Evolutionary conservation across 2,113 vertebrate genomes (phyloP), one percentile per base, ranked within the genome.

Genomic region (Phalacrocorax aristotelis): DNA sequence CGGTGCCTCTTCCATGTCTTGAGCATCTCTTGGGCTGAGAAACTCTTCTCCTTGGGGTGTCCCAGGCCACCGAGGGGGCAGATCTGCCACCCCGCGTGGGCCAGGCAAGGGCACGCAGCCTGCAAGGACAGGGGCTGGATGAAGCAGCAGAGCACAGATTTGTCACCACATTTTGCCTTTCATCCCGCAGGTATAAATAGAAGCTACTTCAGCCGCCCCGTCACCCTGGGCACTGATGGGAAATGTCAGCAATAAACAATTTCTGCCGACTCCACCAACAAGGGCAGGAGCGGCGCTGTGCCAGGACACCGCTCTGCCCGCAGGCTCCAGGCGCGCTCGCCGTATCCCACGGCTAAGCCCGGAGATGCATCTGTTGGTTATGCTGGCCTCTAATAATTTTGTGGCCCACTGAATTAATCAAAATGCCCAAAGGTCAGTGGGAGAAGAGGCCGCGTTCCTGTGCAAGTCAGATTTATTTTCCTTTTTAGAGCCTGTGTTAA

Each of bases 151-250:
- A 49, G 87, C 60, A 10, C 19, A 70, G 66, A 92, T 94, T 77
- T 18, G 90, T 91, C 54, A 30, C 75, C 15, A 2, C 5, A 0
- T 64, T 93, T 64, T 66, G 51, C 91, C 80, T 92, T 90, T 94
- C 79, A 65, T 87, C 92, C 93, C 21, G 4, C 89, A 83, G 96
- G 96, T 95, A 96, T 93, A 95, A 93, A 97, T 68, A 95, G 96
- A 61, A 95, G 49, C 92, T 57, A 22, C 94, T 91, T 23, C 87
- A 93, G 93, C 81, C 87, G 87, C 9, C 29, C 89, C 27, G 5
- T 77, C 80, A 54, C 72, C 86, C 88, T 64, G 86, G 81, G 70
- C 16, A 1, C 83, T 69, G 94, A 36, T 30, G n/a, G 93, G 92
- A 93, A 89, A 78, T 88, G 95, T 60, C 94, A 90, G 89, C 90